A percentile compares a stretch with the other conserved stretches of the same genome.
Conservation (phyloP, 2,888 invertebrate genomes). For the Celastrina argiolus region DNA sequence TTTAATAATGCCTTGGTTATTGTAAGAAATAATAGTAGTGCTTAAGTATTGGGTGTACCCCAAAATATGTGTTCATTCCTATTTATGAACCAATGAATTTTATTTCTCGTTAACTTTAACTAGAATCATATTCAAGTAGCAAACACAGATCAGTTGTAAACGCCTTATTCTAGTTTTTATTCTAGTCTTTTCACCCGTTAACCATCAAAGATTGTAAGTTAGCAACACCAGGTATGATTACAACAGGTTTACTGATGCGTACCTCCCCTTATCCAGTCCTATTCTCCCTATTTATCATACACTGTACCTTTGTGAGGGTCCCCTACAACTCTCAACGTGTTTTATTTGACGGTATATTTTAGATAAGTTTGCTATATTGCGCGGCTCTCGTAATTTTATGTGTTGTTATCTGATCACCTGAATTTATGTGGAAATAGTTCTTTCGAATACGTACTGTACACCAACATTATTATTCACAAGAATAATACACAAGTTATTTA, state of each 20-base stretch:
- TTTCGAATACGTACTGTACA: neutral
- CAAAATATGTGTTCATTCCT: no score
- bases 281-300: conserved; percentile 18
- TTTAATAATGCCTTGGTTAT: neutral
- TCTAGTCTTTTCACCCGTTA: conserved; percentile 6
- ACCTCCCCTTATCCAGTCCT: conserved; percentile 15
- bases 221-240: neutral
- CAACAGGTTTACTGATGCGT: conserved; percentile 14
- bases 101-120: neutral
- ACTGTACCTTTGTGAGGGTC: conserved; percentile 16
- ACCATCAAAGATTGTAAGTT: conserved; percentile 9
- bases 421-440: neutral
- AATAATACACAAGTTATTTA: neutral
- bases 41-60: no score
- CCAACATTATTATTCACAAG: neutral
- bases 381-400: neutral
- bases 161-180: neutral
- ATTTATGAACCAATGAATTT: neutral
- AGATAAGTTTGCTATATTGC: conserved; percentile 13
- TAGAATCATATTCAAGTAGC: neutral
- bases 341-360: conserved; percentile 13
- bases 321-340: conserved; percentile 2
- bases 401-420: neutral
- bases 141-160: neutral
- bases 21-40: no score